A percentile compares a stretch with the other conserved stretches of the same genome.
phyloP scores from a whole-genome alignment of 2,113 vertebrate species.

The Psophia crepitans region DNA sequence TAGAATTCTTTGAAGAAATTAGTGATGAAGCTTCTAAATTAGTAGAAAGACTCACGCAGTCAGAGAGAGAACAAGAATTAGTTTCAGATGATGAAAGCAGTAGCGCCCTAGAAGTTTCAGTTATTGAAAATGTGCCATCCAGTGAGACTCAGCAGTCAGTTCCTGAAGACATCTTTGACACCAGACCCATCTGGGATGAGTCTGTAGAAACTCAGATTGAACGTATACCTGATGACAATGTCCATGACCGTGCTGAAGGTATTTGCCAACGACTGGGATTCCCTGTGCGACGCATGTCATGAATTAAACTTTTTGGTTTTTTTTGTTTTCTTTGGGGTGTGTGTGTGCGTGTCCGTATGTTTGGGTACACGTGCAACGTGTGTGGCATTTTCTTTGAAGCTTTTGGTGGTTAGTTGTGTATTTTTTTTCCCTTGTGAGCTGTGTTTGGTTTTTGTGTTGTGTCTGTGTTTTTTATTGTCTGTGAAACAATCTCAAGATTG shows the following conservation, averaged over 20 bases:
- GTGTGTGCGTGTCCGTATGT: conserved; percentile 35
- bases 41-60: conserved; percentile 89
- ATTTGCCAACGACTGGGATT: conserved; percentile 89
- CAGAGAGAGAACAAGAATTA: conserved; percentile 86
- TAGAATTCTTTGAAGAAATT: conserved; percentile 95
- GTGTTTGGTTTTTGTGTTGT: conserved; percentile 80
- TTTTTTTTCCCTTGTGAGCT: conserved; percentile 56
- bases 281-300: conserved; percentile 86
- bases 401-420: conserved; percentile 79
- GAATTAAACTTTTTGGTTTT: conserved; percentile 74
- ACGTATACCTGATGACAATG: conserved; percentile 95
- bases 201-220: conserved; percentile 99
- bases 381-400: conserved; percentile 79
- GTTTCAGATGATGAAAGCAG: conserved; percentile 93
- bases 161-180: conserved; percentile 94
- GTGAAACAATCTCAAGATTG: conserved; percentile 92
- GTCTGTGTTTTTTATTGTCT: conserved; percentile 70
- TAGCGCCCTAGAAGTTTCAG: conserved; percentile 90
- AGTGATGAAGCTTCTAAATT: conserved; percentile 93
- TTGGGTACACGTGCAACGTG: conserved; percentile 53
- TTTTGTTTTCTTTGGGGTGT: conserved; percentile 69
- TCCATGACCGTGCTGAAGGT: conserved; percentile 94
- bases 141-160: conserved; percentile 86
- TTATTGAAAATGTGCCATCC: conserved; percentile 89
- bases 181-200: conserved; percentile 96